A percentile compares a stretch with the other conserved stretches of the same genome.
phyloP scores from a whole-genome alignment of 2,888 invertebrate genomes.

The Tortrix viridana region DNA sequence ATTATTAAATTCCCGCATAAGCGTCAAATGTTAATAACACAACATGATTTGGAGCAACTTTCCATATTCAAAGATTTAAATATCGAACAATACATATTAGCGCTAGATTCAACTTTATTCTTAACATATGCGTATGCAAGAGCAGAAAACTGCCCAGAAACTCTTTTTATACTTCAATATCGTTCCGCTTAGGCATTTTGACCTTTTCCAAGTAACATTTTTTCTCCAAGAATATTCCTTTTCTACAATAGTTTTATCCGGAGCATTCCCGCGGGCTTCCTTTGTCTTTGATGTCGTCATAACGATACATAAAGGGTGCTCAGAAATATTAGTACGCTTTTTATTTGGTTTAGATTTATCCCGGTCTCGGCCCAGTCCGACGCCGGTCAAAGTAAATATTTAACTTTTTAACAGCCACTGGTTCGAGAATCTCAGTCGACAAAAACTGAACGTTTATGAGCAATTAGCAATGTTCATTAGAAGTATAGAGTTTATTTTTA shows the following conservation, averaged over 20 bases:
- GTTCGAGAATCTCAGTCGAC: not conserved
- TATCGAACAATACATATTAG: too few relatives aligned
- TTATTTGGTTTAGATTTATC: slow-evolving; percentile 13
- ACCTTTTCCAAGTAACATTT: not conserved
- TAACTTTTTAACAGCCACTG: not conserved
- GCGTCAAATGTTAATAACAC: too few relatives aligned
- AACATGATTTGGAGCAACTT: too few relatives aligned
- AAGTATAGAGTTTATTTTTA: too few relatives aligned
- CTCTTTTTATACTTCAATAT: too few relatives aligned
- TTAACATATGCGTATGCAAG: too few relatives aligned
- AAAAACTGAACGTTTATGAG: not conserved
- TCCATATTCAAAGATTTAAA: too few relatives aligned
- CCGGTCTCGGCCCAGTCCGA: not conserved
- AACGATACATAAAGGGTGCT: slow-evolving; percentile 29
- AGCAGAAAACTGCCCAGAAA: too few relatives aligned
- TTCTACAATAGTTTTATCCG: slow-evolving; percentile 26
- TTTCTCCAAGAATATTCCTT: slow-evolving; percentile 4
- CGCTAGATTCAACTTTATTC: too few relatives aligned
- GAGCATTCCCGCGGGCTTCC: slow-evolving; percentile 28
- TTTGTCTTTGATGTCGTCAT: slow-evolving; percentile 36
- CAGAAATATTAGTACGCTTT: slow-evolving; percentile 26
- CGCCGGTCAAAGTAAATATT: slow-evolving; percentile 1
- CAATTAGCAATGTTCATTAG: too few relatives aligned
- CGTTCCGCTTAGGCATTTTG: not conserved
- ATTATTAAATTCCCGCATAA: too few relatives aligned